A percentile compares a stretch with the other conserved stretches of the same genome.
Evolutionary conservation across 1,140 invertebrate genomes (phyloP).

Genomic region (Pseudomyrmex concolor): DNA sequence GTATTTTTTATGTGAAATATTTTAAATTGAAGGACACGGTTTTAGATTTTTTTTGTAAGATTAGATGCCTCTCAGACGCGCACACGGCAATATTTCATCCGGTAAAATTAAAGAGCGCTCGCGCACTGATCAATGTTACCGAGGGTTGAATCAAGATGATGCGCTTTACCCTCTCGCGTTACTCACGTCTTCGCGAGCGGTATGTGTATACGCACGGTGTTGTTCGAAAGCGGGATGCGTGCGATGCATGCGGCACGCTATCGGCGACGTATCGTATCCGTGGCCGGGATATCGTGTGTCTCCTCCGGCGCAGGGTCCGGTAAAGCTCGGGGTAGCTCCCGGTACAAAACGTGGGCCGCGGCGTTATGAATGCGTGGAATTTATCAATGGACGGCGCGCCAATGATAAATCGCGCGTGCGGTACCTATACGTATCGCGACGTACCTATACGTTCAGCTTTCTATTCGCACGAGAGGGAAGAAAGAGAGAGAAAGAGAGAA

Average conservation of each 20-base stretch:
- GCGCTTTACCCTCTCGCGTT: conserved; percentile 53
- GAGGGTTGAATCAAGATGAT: background rate
- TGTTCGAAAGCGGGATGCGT: background rate
- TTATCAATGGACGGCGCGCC: conserved; percentile 83
- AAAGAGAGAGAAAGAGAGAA: conserved; percentile 37
- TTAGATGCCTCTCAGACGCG: no score
- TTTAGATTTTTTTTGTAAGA: no score
- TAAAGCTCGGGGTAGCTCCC: conserved; percentile 28
- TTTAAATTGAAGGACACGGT: no score
- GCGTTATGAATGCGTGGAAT: conserved; percentile 83
- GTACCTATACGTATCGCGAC: conserved; percentile 76
- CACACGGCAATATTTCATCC: no score
- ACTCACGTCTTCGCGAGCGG: conserved; percentile 13
- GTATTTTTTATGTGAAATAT: no score
- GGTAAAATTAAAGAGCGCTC: no score
- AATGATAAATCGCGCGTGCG: conserved; percentile 83
- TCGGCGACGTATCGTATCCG: conserved; percentile 74
- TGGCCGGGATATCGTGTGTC: conserved; percentile 76
- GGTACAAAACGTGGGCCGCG: conserved; percentile 66
- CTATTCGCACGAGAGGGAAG: conserved; percentile 71
- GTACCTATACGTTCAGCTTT: conserved; percentile 62
- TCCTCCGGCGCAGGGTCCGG: conserved; percentile 50
- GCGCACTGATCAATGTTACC: background rate
- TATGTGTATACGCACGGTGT: no score
- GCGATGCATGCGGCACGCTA: conserved; percentile 54